phyloP scores from a whole-genome alignment of 1,140 invertebrate species.

The Drosophila cardini region DNA sequence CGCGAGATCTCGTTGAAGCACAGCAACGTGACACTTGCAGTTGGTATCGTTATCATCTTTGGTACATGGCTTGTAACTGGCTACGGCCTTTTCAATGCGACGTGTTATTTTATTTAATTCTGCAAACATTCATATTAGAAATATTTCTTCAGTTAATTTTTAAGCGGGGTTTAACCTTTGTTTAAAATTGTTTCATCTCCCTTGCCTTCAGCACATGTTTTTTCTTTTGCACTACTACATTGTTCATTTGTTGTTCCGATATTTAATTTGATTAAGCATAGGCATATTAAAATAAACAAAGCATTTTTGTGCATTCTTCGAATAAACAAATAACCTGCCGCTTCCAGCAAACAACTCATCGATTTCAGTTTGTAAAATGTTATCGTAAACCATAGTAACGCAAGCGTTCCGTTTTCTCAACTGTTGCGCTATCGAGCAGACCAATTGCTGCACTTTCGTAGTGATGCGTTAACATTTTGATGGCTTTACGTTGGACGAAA shows the following conservation, averaged over 20 bases:
- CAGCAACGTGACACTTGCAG: constrained; percentile 87
- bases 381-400: neutral
- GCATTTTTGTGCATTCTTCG: constrained; percentile 46
- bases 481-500: too few relatives aligned
- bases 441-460: neutral
- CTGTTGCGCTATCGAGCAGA: constrained; percentile 7
- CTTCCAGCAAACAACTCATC: constrained; percentile 14
- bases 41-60: constrained; percentile 73
- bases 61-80: constrained; percentile 52
- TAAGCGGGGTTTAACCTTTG: constrained; percentile 32
- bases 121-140: neutral
- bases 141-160: neutral
- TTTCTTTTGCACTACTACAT: constrained; percentile 4
- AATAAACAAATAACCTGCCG: constrained; percentile 44
- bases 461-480: neutral
- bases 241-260: constrained; percentile 17
- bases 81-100: constrained; percentile 73
- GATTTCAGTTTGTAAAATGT: neutral
- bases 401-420: constrained; percentile 12
- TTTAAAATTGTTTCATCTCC: neutral
- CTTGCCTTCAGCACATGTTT: neutral
- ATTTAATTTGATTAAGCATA: constrained; percentile 18
- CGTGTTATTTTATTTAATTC: constrained; percentile 38
- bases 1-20: constrained; percentile 89
- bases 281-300: constrained; percentile 42